Percentiles rank a stretch among this genome's conserved stretches.
Conservation (phyloP, 2,797 vertebrate genomes). For the Chromis chromis region DNA sequence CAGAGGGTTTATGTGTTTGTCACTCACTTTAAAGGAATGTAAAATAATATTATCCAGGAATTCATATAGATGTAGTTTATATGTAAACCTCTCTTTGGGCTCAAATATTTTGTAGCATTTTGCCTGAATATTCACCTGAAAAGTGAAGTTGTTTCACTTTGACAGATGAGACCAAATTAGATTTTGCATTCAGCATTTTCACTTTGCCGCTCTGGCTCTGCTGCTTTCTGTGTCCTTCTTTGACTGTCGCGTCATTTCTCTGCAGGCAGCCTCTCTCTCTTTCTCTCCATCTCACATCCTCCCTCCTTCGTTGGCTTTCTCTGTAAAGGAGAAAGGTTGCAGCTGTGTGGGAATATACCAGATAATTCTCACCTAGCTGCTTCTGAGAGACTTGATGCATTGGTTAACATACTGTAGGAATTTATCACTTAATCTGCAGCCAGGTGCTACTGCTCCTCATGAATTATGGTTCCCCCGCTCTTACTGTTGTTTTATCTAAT, state of each 20-base stretch:
- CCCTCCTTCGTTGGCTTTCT: not conserved
- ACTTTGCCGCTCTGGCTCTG: conserved; percentile 30
- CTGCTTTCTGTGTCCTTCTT: conserved; percentile 33
- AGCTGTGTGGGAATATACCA: conserved; percentile 21
- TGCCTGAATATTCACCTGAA: not conserved
- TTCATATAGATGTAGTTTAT: not conserved
- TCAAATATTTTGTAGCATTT: conserved; percentile 6
- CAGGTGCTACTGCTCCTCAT: conserved; percentile 24
- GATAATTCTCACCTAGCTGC: conserved; percentile 8
- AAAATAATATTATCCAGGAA: not conserved
- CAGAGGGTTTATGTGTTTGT: too few species aligned
- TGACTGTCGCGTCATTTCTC: conserved; percentile 33
- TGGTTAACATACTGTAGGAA: not conserved
- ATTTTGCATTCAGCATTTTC: conserved; percentile 35
- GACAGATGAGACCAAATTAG: conserved; percentile 3
- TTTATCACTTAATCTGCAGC: conserved; percentile 2
- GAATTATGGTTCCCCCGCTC: conserved; percentile 9
- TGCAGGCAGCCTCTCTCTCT: conserved; percentile 33
- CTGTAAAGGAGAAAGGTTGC: conserved; percentile 18
- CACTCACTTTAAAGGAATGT: not conserved
- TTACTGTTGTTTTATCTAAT: conserved; percentile 33
- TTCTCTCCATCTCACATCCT: conserved; percentile 25
- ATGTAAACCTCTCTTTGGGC: not conserved
- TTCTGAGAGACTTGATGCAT: conserved; percentile 6
- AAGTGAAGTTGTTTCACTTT: not conserved